phyloP scores from a whole-genome alignment of 2,888 invertebrate species.

The Tinea pellionella region DNA sequence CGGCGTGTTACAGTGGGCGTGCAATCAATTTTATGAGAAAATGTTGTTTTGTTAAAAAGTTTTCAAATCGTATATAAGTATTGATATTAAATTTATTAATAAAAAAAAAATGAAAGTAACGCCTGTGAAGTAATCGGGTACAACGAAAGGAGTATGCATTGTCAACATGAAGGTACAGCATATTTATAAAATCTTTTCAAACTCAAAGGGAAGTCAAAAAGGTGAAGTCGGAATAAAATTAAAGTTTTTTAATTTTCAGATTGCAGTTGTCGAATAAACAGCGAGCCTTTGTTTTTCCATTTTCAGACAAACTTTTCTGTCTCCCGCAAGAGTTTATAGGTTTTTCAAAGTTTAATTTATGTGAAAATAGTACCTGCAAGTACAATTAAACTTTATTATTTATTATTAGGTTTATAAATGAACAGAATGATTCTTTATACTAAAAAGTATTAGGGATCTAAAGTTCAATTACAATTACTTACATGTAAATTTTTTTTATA shows the following conservation, averaged over 20 bases:
- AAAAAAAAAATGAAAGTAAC: no score
- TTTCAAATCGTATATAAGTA: not conserved
- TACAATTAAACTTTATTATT: not conserved
- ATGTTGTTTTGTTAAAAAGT: not conserved
- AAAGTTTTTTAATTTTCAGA: constrained; percentile 1
- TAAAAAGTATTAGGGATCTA: no score
- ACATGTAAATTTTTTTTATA: no score
- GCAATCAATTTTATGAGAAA: not conserved
- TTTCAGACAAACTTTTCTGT: not conserved
- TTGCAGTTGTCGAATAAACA: constrained; percentile 7
- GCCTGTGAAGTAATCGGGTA: no score
- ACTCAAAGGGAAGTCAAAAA: not conserved
- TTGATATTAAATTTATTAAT: no score
- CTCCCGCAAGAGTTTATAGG: not conserved
- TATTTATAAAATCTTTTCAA: constrained; percentile 9
- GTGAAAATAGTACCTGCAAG: not conserved
- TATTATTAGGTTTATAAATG: not conserved
- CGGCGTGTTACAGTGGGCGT: not conserved
- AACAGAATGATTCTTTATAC: not conserved
- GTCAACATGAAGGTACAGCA: no score
- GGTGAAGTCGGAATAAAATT: not conserved
- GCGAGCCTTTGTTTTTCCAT: not conserved
- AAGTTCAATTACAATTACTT: no score
- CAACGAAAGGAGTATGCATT: no score
- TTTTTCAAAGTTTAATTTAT: not conserved